A percentile compares a stretch with the other conserved stretches of the same genome.
Conservation (phyloP, 2,888 invertebrate species). For the Erebia epiphron region DNA sequence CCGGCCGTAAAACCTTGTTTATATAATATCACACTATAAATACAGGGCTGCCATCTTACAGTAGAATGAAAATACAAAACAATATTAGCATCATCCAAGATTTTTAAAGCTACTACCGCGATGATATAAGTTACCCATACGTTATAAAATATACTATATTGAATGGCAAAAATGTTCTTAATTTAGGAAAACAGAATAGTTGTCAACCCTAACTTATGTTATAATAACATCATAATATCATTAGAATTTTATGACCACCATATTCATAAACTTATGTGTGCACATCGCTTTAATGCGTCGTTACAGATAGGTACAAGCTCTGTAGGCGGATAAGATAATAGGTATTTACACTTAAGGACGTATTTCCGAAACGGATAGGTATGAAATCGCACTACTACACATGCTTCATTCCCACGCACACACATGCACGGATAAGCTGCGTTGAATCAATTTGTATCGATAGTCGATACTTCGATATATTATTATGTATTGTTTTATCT, state of each 20-base stretch:
- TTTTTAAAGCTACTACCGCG: neutral
- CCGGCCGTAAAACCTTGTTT: constrained; percentile 51
- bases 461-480: no score
- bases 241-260: constrained; percentile 55
- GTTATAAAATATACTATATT: neutral
- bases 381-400: no score
- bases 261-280: constrained; percentile 56
- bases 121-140: neutral
- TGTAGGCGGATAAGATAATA: constrained; percentile 61
- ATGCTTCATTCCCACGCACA: no score
- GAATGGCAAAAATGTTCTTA: neutral
- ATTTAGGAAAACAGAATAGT: constrained; percentile 3
- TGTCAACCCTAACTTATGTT: constrained; percentile 40
- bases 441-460: no score
- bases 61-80: neutral
- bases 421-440: no score
- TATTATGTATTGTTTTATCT: no score
- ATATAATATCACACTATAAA: constrained; percentile 15
- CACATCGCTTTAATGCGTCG: constrained; percentile 53
- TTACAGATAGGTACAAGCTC: constrained; percentile 53
- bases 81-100: neutral
- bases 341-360: constrained; percentile 58
- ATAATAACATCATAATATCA: constrained; percentile 51
- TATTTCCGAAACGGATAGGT: no score
- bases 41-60: neutral